Conservation (phyloP, 53 echinoderm and acorn worm species). For the Pentamera pediparva region DNA sequence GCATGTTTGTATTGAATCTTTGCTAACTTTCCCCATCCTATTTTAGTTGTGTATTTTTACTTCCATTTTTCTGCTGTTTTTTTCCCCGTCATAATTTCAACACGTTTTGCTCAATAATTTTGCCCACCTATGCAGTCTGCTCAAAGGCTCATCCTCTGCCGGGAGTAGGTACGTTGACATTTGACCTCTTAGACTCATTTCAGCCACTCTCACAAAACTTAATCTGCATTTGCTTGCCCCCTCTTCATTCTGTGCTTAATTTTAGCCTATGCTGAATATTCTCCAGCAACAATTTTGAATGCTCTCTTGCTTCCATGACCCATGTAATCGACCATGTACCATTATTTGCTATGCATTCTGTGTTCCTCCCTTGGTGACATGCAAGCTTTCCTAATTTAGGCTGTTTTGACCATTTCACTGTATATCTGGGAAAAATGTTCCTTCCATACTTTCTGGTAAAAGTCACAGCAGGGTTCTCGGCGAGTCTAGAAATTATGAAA, state of each 20-base stretch:
- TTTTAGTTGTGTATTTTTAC: not conserved
- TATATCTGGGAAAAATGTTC: no score
- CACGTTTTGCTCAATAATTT: slow-evolving; percentile 21
- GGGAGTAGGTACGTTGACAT: slow-evolving; percentile 33
- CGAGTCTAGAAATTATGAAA: no score
- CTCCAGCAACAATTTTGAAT: not conserved
- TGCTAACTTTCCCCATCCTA: not conserved
- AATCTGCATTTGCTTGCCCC: not conserved
- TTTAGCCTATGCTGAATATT: not conserved
- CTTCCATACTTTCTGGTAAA: no score
- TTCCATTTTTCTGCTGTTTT: not conserved
- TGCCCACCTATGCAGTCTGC: slow-evolving; percentile 18
- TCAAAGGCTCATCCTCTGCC: slow-evolving; percentile 27
- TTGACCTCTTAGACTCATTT: slow-evolving; percentile 22
- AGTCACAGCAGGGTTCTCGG: no score
- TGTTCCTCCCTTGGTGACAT: no score
- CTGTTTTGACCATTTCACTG: no score
- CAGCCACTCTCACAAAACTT: not conserved
- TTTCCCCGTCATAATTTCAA: slow-evolving; percentile 17
- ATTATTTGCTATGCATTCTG: no score
- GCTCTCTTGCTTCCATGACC: not conserved
- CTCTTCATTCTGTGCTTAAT: not conserved
- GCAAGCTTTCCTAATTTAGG: no score
- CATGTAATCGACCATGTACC: not conserved
- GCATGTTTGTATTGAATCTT: not conserved